Evolutionary conservation across 1,140 invertebrate species (phyloP), one percentile per base, ranked within the genome.

Genomic region (Saccostrea glomerata): DNA sequence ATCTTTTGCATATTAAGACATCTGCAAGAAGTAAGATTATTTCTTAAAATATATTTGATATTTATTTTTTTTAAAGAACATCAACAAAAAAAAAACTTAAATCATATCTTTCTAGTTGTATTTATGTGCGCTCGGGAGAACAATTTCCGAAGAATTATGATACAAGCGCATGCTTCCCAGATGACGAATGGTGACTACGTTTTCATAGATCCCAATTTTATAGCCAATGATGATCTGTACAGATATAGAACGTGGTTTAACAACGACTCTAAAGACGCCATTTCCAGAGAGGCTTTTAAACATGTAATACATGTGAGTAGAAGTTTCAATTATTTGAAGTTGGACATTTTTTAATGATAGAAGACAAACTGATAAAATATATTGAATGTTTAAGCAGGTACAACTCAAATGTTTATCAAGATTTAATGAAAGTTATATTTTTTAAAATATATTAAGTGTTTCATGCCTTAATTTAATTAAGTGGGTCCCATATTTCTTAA

Each of bases 131-230:
- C 30, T 17, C 17, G 17, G 20, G 25, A 36, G 5, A 25, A 47
- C 25, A 82, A 82, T 47, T 47, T 82, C 30, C 25, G 77, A 30
- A 36, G 30, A 25, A 82, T 82, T 15, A 82, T 82, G 77, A 40
- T 82, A 7, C 30, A 30, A 17, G 77, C 77, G 1, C 40, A 47
- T 47, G 17, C 15, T 17, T 25, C 30, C 17, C 15, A 17, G 30
- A 82, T 82, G 77, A 40, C 30, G 9, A 25, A n/a, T 47, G 77
- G 77, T 12, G 77, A 82, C 30, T 82, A 82, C 77, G 77, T 82
- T 47, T 82, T 82, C 30, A 82, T 82, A 23, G 77, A 82, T 82
- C 77, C 77, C 13, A 82, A 82, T 17, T 82, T 82, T 25, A 5
- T 20, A 23, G 20, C 60, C 20, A 82, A 47, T 17, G 25, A 40